Base-by-base conservation (phyloP, 2,888 invertebrate genomes). In the Limnephilus rhombicus region DNA sequence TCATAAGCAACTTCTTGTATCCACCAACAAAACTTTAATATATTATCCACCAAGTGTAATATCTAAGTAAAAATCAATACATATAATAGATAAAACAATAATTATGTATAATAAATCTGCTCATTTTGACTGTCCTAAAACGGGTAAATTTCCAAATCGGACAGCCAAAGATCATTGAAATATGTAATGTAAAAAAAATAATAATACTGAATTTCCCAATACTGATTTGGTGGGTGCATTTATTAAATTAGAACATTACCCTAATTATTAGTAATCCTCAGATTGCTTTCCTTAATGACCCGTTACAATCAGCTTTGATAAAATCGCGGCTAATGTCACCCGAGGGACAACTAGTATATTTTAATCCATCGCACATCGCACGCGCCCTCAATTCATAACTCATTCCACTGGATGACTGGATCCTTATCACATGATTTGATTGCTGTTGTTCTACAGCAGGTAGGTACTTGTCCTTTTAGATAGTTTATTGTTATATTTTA, bases 241-340 rank as follows among this genome's bases (percentile, higher is more conserved):
- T 68, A 68, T 68, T 68, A 68, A 68, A 68, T n/a, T 68, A 7
- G 1, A 24, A 5, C 68, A 68, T 68, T 68, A 24, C 68, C 68
- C 68, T 24, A n/a, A n/a, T 68, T 68, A 68, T 24, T 68, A 68
- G 68, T 68, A 68, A 68, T 68, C 68, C 68, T 68, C 68, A 68
- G 68, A 68, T 68, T 24, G 68, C 68, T 68, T 68, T n/a, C 68
- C 68, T 68, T 68, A 68, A 68, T 68, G 68, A 68, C 68, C n/a
- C 68, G 68, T 68, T 68, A n/a, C 68, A 68, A 68, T 68, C 68
- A 68, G n/a, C 68, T 68, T 68, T 68, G 68, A 68, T 68, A 68
- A 68, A 68, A 68, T 68, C 68, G 68, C 68, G 24, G 68, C 68
- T 68, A 24, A 68, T 68, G 68, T 68, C 68, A 68, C 68, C 68